Percentiles rank a stretch among this genome's conserved stretches.
phyloP scores from a whole-genome alignment of 2,113 vertebrate species.

The Carettochelys insculpta region DNA sequence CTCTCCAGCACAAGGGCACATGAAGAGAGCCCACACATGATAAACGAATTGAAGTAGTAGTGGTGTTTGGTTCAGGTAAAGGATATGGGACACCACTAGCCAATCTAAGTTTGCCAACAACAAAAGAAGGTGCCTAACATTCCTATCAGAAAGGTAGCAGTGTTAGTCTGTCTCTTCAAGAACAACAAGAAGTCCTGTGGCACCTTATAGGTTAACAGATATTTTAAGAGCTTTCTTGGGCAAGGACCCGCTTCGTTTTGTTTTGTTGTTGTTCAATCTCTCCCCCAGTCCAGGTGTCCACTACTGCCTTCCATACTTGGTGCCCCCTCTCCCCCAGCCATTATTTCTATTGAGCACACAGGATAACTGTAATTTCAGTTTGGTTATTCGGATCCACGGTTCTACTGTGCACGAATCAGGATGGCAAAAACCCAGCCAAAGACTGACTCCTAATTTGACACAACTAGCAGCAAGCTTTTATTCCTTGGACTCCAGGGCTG shows the following conservation, averaged over 20 bases:
- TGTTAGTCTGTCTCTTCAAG: too few species aligned
- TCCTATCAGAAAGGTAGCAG: too few species aligned
- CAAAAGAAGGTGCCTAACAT: neutral
- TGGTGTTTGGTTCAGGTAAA: neutral
- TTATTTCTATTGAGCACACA: neutral
- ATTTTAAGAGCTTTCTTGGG: too few species aligned
- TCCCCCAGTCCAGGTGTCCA: neutral
- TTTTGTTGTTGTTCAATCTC: neutral
- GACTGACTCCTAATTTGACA: neutral
- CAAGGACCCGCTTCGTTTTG: neutral
- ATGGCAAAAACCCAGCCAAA: neutral
- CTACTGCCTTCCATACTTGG: neutral
- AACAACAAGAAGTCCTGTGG: too few species aligned
- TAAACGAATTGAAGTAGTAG: neutral
- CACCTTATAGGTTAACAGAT: too few species aligned
- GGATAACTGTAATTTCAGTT: neutral
- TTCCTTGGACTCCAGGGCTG: neutral
- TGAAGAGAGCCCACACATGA: neutral
- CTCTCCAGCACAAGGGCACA: neutral
- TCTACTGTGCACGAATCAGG: fast-evolving
- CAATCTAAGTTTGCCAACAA: neutral
- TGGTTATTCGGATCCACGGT: neutral
- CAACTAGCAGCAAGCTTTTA: neutral
- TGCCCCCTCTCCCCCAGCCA: neutral
- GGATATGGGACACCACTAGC: neutral